Conservation (phyloP, 2,888 invertebrate species). For the Mesorhabditis sp. region DNA sequence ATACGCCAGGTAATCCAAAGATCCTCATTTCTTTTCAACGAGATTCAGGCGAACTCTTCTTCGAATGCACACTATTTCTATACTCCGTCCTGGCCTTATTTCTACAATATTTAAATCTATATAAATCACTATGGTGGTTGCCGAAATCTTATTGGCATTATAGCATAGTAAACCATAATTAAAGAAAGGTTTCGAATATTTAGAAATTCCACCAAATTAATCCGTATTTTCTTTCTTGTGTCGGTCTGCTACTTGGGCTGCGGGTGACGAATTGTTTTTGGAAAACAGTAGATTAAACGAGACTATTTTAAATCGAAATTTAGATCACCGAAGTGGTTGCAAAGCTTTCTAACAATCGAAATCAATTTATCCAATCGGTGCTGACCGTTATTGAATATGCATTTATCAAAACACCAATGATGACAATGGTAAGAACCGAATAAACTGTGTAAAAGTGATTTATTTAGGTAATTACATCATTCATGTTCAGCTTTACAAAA, state of each 20-base stretch:
- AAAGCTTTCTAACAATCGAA: conserved; percentile 21
- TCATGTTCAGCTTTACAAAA: conserved; percentile 59
- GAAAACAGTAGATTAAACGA: conserved; percentile 59
- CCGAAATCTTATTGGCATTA: conserved; percentile 84
- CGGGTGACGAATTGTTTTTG: conserved; percentile 70
- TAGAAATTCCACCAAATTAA: conserved; percentile 94
- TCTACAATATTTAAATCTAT: conserved; percentile 87
- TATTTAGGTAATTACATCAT: background rate
- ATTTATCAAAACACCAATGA: conserved; percentile 52
- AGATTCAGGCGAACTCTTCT: conserved; percentile 73
- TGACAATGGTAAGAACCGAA: conserved; percentile 44
- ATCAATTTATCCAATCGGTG: conserved; percentile 25
- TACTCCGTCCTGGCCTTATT: conserved; percentile 75
- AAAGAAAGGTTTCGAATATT: conserved; percentile 58
- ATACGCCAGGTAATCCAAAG: conserved; percentile 17
- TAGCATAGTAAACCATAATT: conserved; percentile 72
- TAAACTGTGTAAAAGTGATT: conserved; percentile 5
- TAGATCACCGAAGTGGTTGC: conserved; percentile 41
- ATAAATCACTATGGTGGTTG: conserved; percentile 94
- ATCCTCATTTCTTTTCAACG: background rate
- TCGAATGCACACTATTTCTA: conserved; percentile 79
- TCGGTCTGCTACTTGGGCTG: conserved; percentile 75
- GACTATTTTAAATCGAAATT: background rate
- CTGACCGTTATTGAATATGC: conserved; percentile 41
- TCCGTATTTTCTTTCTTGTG: conserved; percentile 78